phyloP scores from a whole-genome alignment of 2,888 invertebrate species.

The Erebia epiphron region DNA sequence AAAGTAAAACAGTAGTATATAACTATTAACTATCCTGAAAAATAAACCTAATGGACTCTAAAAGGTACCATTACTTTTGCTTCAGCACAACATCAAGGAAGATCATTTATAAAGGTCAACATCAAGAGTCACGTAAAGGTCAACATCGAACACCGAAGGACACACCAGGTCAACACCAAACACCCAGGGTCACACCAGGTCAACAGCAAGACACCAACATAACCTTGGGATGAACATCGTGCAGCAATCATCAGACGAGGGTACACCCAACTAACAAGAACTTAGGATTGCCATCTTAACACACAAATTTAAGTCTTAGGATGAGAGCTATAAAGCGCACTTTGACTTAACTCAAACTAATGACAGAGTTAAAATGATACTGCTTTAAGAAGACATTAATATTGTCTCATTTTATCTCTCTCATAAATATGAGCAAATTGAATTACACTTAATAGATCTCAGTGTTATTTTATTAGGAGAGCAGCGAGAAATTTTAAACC shows the following conservation, averaged over 20 bases:
- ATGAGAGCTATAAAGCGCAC: too few species aligned
- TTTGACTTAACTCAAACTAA: too few species aligned
- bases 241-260: slow-evolving; percentile 30
- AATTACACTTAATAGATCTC: too few species aligned
- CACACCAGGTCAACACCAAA: slow-evolving; percentile 36
- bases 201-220: slow-evolving; percentile 30
- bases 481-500: too few species aligned
- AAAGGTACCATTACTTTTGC: neutral
- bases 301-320: too few species aligned
- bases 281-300: slow-evolving; percentile 38
- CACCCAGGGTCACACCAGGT: slow-evolving; percentile 33
- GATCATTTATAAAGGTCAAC: slow-evolving; percentile 9
- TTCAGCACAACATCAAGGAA: slow-evolving; percentile 22
- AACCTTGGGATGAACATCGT: slow-evolving; percentile 34
- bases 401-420: too few species aligned
- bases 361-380: too few species aligned
- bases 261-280: slow-evolving; percentile 32
- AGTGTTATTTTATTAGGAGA: too few species aligned
- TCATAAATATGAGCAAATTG: too few species aligned
- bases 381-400: too few species aligned
- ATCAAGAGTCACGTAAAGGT: slow-evolving; percentile 24
- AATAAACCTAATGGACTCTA: neutral
- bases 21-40: neutral
- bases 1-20: too few species aligned
- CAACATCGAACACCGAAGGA: slow-evolving; percentile 34